Base-by-base conservation (phyloP, 1,140 invertebrate species). In the Papilio xuthus region DNA sequence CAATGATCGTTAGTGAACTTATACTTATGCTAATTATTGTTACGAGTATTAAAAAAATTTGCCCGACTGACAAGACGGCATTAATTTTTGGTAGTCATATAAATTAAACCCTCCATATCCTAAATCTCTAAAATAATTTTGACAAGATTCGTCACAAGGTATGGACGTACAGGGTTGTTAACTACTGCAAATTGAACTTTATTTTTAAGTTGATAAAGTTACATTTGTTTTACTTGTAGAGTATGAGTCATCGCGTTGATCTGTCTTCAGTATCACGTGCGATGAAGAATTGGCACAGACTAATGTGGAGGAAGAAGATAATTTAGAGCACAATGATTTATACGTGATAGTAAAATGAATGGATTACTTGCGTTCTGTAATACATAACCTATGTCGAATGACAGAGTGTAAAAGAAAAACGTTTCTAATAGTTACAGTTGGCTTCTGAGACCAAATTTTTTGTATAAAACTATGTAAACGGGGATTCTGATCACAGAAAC, bases 261-360 rank as follows among this genome's bases (percentile, higher is more conserved):
- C 7, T 44, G 13, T n/a, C n/a, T 53, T 53, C 18, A 44, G 42
- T 10, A 53, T 20, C 50, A 53, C 50, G 50, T 53, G 50, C 50
- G 18, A 20, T 8, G 2, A 53, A 8, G 50, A 53, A 53, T 20
- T 53, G n/a, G 50, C 50, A 53, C 50, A 53, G 56, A 60, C 23
- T 60, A 67, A 67, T 67, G 60, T 32, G 60, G 26, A 67, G 60
- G 60, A 67, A 67, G 60, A 67, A 28, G 60, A 67, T 32, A 67
- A 26, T 67, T 67, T 60, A 60, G 60, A 67, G 60, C 26, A 67
- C 60, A 67, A 67, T 28, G 60, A 67, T 67, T 67, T 67, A 28
- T 67, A 10, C 23, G 15, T 28, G 60, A 67, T 67, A 15, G 26
- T 23, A 12, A 26, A 20, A 23, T 56, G n/a, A 20, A 20, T 26